These are phyloP conservation scores for Diarsia brunnea DNA, from an alignment of 2,888 invertebrate genomes.

Conservation along the genomic window DNA sequence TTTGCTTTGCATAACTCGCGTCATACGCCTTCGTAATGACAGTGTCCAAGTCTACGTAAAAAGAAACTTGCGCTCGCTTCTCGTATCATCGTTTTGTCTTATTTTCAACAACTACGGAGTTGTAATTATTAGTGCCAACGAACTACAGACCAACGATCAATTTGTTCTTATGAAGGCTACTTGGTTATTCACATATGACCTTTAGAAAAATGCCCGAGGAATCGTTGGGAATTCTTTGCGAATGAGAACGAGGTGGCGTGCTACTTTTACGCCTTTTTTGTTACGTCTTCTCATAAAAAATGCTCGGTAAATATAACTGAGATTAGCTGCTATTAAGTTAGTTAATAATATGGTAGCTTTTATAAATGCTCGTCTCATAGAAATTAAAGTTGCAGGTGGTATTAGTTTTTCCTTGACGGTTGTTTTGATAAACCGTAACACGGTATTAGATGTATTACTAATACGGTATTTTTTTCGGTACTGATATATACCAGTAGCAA, in stretches of 20 bases:
- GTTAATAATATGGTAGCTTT: slow-evolving; percentile 46
- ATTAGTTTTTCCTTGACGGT: slow-evolving; percentile 2
- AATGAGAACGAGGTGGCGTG: slow-evolving; percentile 54
- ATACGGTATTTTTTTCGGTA: slow-evolving; percentile 6
- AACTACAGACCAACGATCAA: slow-evolving; percentile 74
- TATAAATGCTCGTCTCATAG: background rate
- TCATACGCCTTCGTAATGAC: slow-evolving; percentile 70
- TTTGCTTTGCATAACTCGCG: slow-evolving; percentile 68
- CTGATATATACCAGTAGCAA: background rate
- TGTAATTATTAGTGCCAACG: slow-evolving; percentile 85
- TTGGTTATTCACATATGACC: slow-evolving; percentile 88
- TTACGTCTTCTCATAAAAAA: slow-evolving; percentile 42
- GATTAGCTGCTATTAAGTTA: slow-evolving; percentile 38
- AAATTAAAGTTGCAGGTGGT: slow-evolving; percentile 18
- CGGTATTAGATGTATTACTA: background rate
- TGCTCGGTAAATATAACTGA: slow-evolving; percentile 35
- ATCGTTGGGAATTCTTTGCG: slow-evolving; percentile 72
- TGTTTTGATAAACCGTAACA: slow-evolving; percentile 12
- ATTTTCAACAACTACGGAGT: slow-evolving; percentile 75
- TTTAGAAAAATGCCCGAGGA: slow-evolving; percentile 82
- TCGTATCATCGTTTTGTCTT: slow-evolving; percentile 70
- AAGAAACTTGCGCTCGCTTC: slow-evolving; percentile 69
- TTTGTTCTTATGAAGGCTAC: slow-evolving; percentile 75
- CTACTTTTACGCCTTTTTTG: slow-evolving; percentile 52
- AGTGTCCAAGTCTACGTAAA: slow-evolving; percentile 75